Percentiles rank a stretch among this genome's conserved stretches.
phyloP scores from a whole-genome alignment of 2,797 vertebrate species.

The Pangasius krempfi region DNA sequence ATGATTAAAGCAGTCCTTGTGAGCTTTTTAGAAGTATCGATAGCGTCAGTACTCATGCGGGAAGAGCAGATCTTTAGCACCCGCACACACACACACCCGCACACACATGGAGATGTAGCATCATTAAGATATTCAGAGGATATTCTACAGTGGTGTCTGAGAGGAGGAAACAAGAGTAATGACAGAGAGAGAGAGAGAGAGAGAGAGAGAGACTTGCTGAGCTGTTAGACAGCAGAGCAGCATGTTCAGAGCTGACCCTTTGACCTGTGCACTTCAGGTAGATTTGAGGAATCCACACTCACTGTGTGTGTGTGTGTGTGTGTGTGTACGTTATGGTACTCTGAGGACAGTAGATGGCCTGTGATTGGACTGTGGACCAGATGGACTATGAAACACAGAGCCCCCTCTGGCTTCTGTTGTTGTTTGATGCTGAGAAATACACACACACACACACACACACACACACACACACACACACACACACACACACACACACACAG shows the following conservation, averaged over 20 bases:
- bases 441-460: conserved; percentile 11
- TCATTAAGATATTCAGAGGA: not conserved
- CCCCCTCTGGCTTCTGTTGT: not conserved
- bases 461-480: conserved; percentile 4
- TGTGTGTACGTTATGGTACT: not conserved
- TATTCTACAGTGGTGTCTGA: not conserved
- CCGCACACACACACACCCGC: not conserved
- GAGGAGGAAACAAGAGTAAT: not conserved
- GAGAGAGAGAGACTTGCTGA: not conserved
- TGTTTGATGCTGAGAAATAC: not conserved
- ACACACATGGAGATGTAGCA: not conserved
- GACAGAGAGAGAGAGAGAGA: not conserved
- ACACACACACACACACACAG: not conserved
- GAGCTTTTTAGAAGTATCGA: not conserved
- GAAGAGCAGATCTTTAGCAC: not conserved
- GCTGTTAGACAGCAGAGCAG: conserved; percentile 22
- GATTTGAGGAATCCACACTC: not conserved
- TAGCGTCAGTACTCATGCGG: not conserved
- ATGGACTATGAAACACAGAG: not conserved
- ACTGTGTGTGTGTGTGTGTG: not conserved
- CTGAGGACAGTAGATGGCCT: not conserved
- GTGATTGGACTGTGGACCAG: not conserved
- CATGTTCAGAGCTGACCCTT: not conserved
- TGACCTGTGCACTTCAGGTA: conserved; percentile 2
- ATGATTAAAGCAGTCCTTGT: conserved; percentile 12